Evolutionary conservation across 2,888 invertebrate genomes (phyloP).

Genomic region (Homarus gammarus): DNA sequence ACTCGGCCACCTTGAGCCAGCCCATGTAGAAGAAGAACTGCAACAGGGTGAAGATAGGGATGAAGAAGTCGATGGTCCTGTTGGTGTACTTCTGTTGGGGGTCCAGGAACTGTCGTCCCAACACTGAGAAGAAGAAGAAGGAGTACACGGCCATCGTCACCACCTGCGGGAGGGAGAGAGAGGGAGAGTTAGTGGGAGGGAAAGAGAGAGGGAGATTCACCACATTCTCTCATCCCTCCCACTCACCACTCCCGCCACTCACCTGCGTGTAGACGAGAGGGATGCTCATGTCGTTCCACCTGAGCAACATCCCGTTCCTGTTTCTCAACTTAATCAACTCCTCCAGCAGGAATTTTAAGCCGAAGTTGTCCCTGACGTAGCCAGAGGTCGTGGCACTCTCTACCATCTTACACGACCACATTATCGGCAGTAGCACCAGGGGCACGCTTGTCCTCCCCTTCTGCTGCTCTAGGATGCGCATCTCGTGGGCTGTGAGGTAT

Average conservation of each 20-base stretch:
- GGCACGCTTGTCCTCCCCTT: slow-evolving; percentile 92
- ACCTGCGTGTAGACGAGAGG: slow-evolving; percentile 47
- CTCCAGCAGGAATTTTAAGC: slow-evolving; percentile 92
- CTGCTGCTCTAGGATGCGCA: slow-evolving; percentile 93
- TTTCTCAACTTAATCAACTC: slow-evolving; percentile 93
- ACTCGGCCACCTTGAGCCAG: slow-evolving; percentile 96
- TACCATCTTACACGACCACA: slow-evolving; percentile 95
- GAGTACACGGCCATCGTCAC: slow-evolving; percentile 94
- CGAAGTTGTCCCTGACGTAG: slow-evolving; percentile 91
- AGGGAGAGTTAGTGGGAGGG: not conserved
- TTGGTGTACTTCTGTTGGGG: slow-evolving; percentile 79
- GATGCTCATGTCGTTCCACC: slow-evolving; percentile 88
- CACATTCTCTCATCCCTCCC: not conserved
- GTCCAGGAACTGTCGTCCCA: slow-evolving; percentile 92
- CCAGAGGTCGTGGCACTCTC: slow-evolving; percentile 91
- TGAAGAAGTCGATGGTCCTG: slow-evolving; percentile 84
- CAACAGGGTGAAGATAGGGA: slow-evolving; percentile 93
- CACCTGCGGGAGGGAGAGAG: slow-evolving; percentile 83
- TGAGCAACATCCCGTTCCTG: slow-evolving; percentile 90
- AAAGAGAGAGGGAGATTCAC: not conserved
- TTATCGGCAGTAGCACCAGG: slow-evolving; percentile 94
- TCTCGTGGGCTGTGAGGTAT: slow-evolving; percentile 93
- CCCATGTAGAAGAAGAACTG: slow-evolving; percentile 97
- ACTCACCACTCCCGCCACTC: not conserved
- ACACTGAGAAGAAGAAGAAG: slow-evolving; percentile 92